These are phyloP conservation scores for Xenopus petersii DNA, from an alignment of 2,797 vertebrate genomes.

Conservation along the genomic window DNA sequence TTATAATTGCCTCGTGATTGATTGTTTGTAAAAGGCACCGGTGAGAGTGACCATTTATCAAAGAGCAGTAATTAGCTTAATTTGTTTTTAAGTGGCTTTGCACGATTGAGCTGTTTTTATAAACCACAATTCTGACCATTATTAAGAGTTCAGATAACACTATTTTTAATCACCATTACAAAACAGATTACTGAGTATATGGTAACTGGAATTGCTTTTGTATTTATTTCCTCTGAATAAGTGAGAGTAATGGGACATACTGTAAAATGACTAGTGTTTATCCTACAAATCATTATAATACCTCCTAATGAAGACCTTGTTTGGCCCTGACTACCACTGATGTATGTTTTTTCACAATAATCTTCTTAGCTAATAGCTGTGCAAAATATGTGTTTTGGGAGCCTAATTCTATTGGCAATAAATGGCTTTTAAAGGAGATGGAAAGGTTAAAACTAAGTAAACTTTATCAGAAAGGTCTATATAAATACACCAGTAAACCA, in stretches of 20 bases:
- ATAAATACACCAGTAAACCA: no score
- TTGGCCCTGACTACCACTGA: background rate
- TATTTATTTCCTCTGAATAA: conserved; percentile 6
- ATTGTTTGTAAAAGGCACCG: background rate
- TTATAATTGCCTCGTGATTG: conserved; percentile 1
- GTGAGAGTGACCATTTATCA: conserved; percentile 18
- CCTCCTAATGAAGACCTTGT: background rate
- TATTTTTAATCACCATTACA: conserved; percentile 24
- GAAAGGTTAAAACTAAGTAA: no score
- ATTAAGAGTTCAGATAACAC: conserved; percentile 32
- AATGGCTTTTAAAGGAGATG: no score
- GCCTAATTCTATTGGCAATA: background rate
- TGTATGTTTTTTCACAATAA: background rate
- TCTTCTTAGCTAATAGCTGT: background rate
- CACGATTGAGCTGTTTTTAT: conserved; percentile 19
- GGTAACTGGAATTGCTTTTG: conserved; percentile 19
- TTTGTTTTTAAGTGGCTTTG: conserved; percentile 28
- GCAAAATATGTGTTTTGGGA: background rate
- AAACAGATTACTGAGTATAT: conserved; percentile 15
- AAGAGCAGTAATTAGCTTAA: conserved; percentile 40
- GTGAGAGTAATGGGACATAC: conserved; percentile 14
- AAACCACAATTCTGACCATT: conserved; percentile 31
- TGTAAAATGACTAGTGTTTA: conserved; percentile 4
- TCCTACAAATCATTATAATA: conserved; percentile 1
- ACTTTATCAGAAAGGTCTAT: no score